Conservation (phyloP, 1,140 invertebrate genomes). For the Kradibia gibbosae region DNA sequence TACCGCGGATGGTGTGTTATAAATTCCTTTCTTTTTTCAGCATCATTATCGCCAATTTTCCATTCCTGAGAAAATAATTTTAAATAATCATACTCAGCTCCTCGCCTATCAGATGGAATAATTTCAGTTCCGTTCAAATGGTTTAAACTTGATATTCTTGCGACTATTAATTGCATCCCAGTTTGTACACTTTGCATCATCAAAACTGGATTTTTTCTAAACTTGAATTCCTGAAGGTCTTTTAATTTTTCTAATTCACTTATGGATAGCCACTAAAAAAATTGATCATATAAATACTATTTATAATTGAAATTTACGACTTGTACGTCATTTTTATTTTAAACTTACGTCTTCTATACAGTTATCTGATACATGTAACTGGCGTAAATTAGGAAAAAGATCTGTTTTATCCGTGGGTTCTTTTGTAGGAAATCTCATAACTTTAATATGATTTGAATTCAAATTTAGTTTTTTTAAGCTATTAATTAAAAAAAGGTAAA, state of each 20-base stretch:
- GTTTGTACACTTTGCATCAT: constrained; percentile 80
- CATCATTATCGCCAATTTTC: constrained; percentile 75
- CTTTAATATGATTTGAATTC: constrained; percentile 79
- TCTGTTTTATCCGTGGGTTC: constrained; percentile 67
- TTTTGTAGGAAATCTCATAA: constrained; percentile 66
- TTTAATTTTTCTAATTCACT: constrained; percentile 88
- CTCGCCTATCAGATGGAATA: constrained; percentile 78
- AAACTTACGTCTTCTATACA: constrained; percentile 72
- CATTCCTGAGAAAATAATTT: constrained; percentile 85
- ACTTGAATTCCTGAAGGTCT: constrained; percentile 80
- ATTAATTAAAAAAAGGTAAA: constrained; percentile 67
- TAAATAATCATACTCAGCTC: constrained; percentile 91
- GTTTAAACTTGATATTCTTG: constrained; percentile 78
- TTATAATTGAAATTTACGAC: background rate
- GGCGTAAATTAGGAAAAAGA: constrained; percentile 71
- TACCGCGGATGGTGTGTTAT: constrained; percentile 83
- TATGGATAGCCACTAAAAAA: constrained; percentile 83
- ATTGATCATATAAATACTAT: constrained; percentile 13
- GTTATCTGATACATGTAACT: constrained; percentile 74
- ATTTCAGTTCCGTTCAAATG: constrained; percentile 81
- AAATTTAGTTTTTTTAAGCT: constrained; percentile 78
- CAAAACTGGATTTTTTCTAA: constrained; percentile 82
- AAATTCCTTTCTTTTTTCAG: constrained; percentile 75
- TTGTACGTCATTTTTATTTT: background rate
- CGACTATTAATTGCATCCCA: constrained; percentile 82